A percentile compares a stretch with the other conserved stretches of the same genome.
Conservation (phyloP, 2,113 vertebrate genomes). For the Hippopotamus amphibius region DNA sequence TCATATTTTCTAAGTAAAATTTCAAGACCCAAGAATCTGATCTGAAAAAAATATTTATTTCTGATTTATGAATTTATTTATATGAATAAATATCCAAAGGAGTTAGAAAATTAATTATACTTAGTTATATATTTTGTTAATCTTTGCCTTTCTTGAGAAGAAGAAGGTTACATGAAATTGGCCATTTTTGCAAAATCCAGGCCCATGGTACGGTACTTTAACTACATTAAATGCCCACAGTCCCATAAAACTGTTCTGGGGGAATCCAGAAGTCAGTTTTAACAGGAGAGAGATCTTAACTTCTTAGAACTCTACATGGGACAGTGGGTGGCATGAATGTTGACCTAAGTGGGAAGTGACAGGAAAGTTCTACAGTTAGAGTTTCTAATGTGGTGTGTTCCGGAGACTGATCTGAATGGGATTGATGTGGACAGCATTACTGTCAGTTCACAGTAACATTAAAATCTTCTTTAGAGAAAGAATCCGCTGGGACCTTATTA, state of each 20-base stretch:
- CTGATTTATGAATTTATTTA: constrained; percentile 11
- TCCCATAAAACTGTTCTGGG: background rate
- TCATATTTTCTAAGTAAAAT: constrained; percentile 31
- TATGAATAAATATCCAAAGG: constrained; percentile 35
- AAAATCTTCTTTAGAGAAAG: constrained; percentile 38
- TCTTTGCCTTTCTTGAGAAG: constrained; percentile 56
- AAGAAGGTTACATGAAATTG: background rate
- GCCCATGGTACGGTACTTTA: background rate
- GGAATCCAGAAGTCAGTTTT: background rate
- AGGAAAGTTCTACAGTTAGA: background rate
- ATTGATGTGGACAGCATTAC: background rate
- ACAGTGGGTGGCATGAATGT: constrained; percentile 12
- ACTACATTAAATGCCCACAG: background rate
- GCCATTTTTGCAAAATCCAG: constrained; percentile 7
- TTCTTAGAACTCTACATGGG: background rate
- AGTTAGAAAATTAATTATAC: constrained; percentile 3
- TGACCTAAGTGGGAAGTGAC: constrained; percentile 14
- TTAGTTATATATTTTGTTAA: constrained; percentile 35
- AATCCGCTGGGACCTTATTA: constrained; percentile 9
- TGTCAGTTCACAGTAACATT: background rate
- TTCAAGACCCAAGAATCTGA: constrained; percentile 17
- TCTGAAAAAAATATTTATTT: constrained; percentile 49
- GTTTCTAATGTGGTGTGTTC: background rate
- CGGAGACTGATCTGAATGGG: background rate
- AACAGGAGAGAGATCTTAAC: background rate